Conservation (phyloP, 2,113 vertebrate genomes). For the Hirundichthys speculiger region DNA sequence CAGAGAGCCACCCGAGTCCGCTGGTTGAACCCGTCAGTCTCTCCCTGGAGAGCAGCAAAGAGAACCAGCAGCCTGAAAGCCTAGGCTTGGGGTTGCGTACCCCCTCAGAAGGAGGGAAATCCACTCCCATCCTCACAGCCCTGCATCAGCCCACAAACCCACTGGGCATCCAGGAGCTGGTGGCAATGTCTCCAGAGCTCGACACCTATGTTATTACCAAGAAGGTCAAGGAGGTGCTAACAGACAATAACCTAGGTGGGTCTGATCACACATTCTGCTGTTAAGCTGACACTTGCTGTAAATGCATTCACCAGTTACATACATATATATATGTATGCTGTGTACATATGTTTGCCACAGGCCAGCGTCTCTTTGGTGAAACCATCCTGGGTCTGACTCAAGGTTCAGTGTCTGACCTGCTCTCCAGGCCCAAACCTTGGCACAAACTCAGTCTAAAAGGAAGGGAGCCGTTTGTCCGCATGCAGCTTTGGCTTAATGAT, state of each 20-base stretch:
- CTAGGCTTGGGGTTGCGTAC: slow-evolving; percentile 78
- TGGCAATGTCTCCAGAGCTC: slow-evolving; percentile 94
- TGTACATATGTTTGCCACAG: slow-evolving; percentile 71
- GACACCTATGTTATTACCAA: slow-evolving; percentile 98
- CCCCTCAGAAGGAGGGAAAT: slow-evolving; percentile 82
- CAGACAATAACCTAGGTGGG: slow-evolving; percentile 97
- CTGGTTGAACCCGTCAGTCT: slow-evolving; percentile 87
- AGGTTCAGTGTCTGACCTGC: slow-evolving; percentile 96
- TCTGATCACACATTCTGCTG: background rate
- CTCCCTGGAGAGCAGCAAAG: slow-evolving; percentile 93
- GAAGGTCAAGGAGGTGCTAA: slow-evolving; percentile 97
- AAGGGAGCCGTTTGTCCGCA: slow-evolving; percentile 95
- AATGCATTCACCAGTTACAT: slow-evolving; percentile 2
- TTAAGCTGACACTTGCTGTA: background rate
- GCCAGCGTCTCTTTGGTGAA: slow-evolving; percentile 97
- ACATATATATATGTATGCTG: background rate
- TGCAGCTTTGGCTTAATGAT: slow-evolving; percentile 98
- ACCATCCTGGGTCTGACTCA: slow-evolving; percentile 98
- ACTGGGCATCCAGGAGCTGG: slow-evolving; percentile 94
- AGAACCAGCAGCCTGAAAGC: slow-evolving; percentile 93
- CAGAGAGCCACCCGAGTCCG: slow-evolving; percentile 82
- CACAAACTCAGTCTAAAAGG: slow-evolving; percentile 99
- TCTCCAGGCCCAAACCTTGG: slow-evolving; percentile 97
- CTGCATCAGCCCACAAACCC: slow-evolving; percentile 79
- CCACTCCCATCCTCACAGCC: slow-evolving; percentile 64